Percentiles rank a stretch among this genome's conserved stretches.
phyloP scores from a whole-genome alignment of 1,140 invertebrate genomes.

The Trachelipus rathkii region DNA sequence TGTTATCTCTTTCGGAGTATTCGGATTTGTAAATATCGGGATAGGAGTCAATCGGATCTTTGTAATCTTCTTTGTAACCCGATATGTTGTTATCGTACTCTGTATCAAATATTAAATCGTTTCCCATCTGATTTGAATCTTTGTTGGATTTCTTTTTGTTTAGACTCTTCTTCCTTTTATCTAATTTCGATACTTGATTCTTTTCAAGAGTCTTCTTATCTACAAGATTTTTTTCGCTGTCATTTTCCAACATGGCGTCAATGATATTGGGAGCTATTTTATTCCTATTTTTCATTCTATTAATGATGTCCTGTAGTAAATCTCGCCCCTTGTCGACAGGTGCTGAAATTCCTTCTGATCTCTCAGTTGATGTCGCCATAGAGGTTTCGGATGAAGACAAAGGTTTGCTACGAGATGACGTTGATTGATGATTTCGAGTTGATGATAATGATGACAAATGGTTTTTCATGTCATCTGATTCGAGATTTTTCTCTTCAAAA shows the following conservation, averaged over 20 bases:
- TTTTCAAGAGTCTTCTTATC: neutral
- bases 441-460: neutral
- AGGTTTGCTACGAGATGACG: neutral
- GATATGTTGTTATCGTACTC: neutral
- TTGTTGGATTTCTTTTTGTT: neutral
- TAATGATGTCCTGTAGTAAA: neutral
- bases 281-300: neutral
- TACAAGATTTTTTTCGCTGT: neutral
- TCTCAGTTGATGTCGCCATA: neutral
- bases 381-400: neutral
- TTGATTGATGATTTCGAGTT: neutral
- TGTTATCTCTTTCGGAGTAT: neutral
- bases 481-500: neutral
- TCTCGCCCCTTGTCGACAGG: neutral
- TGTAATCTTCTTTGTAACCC: neutral
- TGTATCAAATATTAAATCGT: neutral
- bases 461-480: neutral
- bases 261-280: neutral
- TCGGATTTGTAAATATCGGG: slow-evolving; percentile 1
- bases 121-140: neutral
- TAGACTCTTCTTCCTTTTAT: neutral
- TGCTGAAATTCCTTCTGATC: neutral
- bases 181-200: neutral
- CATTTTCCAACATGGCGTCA: neutral
- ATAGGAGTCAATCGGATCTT: neutral